phyloP scores from a whole-genome alignment of 2,113 vertebrate species.

The Danionella cerebrum region DNA sequence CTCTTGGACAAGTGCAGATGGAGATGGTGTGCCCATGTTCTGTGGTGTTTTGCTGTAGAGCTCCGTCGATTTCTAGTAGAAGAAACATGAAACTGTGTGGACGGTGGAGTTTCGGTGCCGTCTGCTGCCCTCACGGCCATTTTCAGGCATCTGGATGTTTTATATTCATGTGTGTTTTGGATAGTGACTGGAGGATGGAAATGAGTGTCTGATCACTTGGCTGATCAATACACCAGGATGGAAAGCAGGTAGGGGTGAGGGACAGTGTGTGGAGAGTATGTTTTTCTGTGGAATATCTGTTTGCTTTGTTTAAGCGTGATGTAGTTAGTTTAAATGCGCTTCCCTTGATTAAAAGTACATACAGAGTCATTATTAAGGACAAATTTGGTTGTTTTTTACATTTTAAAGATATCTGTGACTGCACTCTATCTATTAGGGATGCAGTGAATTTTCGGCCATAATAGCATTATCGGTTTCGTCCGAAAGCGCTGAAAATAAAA shows the following conservation, averaged over 20 bases:
- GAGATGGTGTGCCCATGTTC: not conserved
- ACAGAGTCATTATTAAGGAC: too few relatives aligned
- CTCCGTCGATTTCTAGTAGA: slow-evolving; percentile 7
- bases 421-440: too few relatives aligned
- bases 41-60: not conserved
- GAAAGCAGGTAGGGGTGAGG: slow-evolving; percentile 42
- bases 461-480: too few relatives aligned
- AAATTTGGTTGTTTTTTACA: too few relatives aligned
- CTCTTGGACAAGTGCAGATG: not conserved
- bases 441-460: too few relatives aligned
- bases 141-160: not conserved
- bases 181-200: not conserved
- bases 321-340: not conserved
- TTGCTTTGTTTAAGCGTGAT: not conserved
- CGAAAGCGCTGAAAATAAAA: too few relatives aligned
- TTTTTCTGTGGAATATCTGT: not conserved
- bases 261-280: not conserved
- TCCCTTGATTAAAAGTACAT: not conserved
- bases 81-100: slow-evolving; percentile 18
- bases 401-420: too few relatives aligned
- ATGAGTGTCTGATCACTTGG: slow-evolving; percentile 18
- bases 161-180: not conserved
- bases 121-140: not conserved
- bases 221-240: slow-evolving; percentile 29
- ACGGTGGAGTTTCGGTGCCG: not conserved